Evolutionary conservation across 2,113 vertebrate genomes (phyloP), one percentile per base, ranked within the genome.

Genomic region (Verasper variegatus): DNA sequence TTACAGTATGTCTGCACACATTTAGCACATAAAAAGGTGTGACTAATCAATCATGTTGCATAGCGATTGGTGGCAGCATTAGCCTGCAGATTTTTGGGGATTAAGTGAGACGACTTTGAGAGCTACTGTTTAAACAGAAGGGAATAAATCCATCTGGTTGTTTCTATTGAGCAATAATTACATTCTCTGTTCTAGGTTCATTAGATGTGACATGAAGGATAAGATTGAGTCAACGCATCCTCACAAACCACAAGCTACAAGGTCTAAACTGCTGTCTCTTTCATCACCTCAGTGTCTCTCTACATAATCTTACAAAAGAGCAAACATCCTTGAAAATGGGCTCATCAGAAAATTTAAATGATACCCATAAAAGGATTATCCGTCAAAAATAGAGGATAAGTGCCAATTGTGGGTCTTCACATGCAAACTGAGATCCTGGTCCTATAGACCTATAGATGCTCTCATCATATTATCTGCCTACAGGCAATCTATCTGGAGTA

Each of bases 391-490:
- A 75, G 55, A 74, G 21, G 55, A 72, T 57, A 51, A 67, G 61
- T 54, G 65, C 15, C 35, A 68, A 10, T 31, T 58, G 21, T 15
- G 73, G 40, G 56, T 23, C n/a, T 24, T 26, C 17, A 73, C 40
- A 26, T 12, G 49, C 60, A 59, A 71, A 68, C 35, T 1, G n/a
- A 63, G 65, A 18, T 68, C 42, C 23, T 18, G 81, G 55, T 64
- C 66, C 66, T 78, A 76, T 83, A 86, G 81, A 86, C 68, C 66
- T 78, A 76, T 84, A 86, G 81, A 86, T 74, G 78, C 76, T 66
- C 71, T 70, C 5, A 18, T 64, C 73, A 62, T 72, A 66, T 71
- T 76, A 71, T 61, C 79, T 77, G 78, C 76, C 68, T 68, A 65
- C 68, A 79, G 70, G 81, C 67, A 71, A 66, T 76, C 80, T 66